Percentiles rank a stretch among this genome's conserved stretches.
These are phyloP conservation scores for Gymnothorax javanicus DNA, from an alignment of 2,797 vertebrate species.

Conservation along the genomic window DNA sequence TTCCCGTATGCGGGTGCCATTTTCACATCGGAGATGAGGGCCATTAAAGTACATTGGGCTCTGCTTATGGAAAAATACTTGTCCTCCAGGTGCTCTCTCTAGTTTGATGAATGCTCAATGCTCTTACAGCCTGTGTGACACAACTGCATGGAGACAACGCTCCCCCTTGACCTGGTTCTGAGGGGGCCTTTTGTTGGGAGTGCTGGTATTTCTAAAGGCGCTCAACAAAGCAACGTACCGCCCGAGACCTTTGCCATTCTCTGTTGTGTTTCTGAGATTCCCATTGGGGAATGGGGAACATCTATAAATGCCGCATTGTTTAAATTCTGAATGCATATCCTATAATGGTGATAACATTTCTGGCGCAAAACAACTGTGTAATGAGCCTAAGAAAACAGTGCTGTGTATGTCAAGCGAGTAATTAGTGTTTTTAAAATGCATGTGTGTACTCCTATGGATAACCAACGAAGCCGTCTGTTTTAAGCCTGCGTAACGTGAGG, in stretches of 20 bases:
- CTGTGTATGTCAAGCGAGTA: not conserved
- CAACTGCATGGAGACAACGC: not conserved
- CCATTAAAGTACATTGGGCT: not conserved
- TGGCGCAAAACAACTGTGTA: not conserved
- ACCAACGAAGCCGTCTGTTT: not conserved
- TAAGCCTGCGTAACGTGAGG: not conserved
- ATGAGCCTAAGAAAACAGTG: not conserved
- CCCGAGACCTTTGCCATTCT: not conserved
- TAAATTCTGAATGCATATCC: not conserved
- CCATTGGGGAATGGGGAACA: not conserved
- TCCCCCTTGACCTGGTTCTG: not conserved
- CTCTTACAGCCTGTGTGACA: not conserved
- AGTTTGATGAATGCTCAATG: conserved; percentile 18
- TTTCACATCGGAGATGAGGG: not conserved
- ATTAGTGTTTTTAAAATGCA: not conserved
- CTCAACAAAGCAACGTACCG: not conserved
- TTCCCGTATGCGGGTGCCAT: not conserved
- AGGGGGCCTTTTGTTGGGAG: not conserved
- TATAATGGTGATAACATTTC: not conserved
- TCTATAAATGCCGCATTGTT: not conserved
- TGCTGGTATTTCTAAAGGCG: not conserved
- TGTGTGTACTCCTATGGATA: not conserved
- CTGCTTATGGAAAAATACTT: not conserved
- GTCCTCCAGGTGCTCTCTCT: conserved; percentile 33
- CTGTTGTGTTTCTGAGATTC: not conserved